phyloP scores from a whole-genome alignment of 2,888 invertebrate species.

The Mycogona germanica region DNA sequence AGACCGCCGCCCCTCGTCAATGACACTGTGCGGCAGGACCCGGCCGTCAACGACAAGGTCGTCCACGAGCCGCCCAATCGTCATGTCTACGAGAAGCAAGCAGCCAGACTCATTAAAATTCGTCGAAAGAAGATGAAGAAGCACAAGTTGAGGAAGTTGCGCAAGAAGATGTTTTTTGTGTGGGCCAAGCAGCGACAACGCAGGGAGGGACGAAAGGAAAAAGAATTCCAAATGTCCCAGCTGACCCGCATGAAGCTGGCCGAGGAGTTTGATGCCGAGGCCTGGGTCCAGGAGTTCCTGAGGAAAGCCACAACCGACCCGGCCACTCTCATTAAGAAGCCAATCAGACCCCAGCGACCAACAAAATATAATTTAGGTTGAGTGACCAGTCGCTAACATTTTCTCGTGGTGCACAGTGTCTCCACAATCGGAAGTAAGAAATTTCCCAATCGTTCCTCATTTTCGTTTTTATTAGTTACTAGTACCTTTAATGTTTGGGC shows the following conservation, averaged over 20 bases:
- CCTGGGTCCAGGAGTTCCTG: constrained; percentile 53
- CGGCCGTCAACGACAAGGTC: no score
- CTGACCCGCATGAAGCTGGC: constrained; percentile 55
- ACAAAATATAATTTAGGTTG: no score
- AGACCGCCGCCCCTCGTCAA: not conserved
- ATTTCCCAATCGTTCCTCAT: no score
- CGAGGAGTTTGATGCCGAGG: constrained; percentile 59
- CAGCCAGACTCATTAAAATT: constrained; percentile 59
- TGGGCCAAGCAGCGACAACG: constrained; percentile 52
- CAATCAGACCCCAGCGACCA: not conserved
- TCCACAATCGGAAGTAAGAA: no score
- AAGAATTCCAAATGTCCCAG: constrained; percentile 56
- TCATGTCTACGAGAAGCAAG: constrained; percentile 63
- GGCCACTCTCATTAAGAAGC: constrained; percentile 1
- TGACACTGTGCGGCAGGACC: no score
- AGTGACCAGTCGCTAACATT: no score
- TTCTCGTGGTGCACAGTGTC: no score
- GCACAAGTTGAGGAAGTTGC: constrained; percentile 65
- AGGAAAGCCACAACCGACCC: constrained; percentile 9
- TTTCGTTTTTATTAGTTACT: no score
- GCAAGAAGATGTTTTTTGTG: constrained; percentile 62
- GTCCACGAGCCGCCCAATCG: no score
- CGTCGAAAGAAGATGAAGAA: constrained; percentile 74
- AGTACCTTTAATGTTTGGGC: no score
- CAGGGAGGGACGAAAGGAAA: constrained; percentile 61